Evolutionary conservation across 2,113 vertebrate species (phyloP).

Genomic region (Varanus salvator): DNA sequence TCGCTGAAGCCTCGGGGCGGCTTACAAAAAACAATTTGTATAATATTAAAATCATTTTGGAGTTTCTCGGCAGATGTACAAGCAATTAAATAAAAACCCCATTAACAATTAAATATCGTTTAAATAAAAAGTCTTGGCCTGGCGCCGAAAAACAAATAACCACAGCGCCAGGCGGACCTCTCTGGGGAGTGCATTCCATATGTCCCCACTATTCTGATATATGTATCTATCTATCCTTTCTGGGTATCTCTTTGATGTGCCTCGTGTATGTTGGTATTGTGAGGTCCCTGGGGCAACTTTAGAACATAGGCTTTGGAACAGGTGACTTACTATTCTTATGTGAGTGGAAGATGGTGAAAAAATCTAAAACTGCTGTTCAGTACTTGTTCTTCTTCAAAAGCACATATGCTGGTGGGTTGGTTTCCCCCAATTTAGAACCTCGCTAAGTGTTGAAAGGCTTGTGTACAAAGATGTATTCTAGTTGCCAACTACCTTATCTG

Average conservation of each 20-base stretch:
- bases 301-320: not conserved
- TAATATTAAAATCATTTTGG: too few relatives aligned
- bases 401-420: not conserved
- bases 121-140: too few relatives aligned
- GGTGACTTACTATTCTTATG: not conserved
- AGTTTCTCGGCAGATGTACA: too few relatives aligned
- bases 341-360: not conserved
- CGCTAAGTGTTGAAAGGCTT: not conserved
- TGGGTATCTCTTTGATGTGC: not conserved
- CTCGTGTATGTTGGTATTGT: not conserved
- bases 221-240: too few relatives aligned
- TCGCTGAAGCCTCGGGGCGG: too few relatives aligned
- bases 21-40: too few relatives aligned
- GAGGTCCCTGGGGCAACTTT: constrained; percentile 1
- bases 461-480: not conserved
- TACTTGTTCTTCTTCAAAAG: constrained; percentile 1
- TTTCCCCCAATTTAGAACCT: not conserved
- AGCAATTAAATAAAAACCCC: too few relatives aligned
- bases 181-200: too few relatives aligned
- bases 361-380: not conserved
- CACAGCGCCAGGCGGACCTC: too few relatives aligned
- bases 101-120: too few relatives aligned
- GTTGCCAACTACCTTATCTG: not conserved
- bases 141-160: too few relatives aligned
- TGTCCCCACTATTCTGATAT: not conserved